Percentiles rank a stretch among this genome's conserved stretches.
These are phyloP conservation scores for Myotis lucifugus DNA, from an alignment of 2,113 vertebrate species.

Conservation along the genomic window DNA sequence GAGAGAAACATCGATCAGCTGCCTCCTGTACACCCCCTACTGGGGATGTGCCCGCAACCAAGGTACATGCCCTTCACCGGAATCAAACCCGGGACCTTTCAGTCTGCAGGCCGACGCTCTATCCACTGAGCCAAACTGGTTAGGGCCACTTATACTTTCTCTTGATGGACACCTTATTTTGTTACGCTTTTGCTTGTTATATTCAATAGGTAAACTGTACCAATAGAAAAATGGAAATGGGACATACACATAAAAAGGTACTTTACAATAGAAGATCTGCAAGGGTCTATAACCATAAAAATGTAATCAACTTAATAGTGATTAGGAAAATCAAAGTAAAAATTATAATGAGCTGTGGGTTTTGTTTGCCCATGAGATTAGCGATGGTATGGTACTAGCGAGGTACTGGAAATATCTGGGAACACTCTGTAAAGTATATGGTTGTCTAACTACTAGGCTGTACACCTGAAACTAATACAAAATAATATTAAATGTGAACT, in stretches of 20 bases:
- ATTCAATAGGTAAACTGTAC: not conserved
- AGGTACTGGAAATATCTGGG: not conserved
- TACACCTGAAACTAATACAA: not conserved
- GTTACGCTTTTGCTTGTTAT: not conserved
- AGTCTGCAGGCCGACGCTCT: too few species aligned
- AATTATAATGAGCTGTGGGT: not conserved
- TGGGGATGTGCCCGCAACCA: too few species aligned
- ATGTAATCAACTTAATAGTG: not conserved
- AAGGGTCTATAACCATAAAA: not conserved
- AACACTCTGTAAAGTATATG: not conserved
- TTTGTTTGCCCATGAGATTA: not conserved
- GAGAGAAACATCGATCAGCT: too few species aligned
- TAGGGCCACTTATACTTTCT: not conserved
- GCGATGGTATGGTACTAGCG: not conserved
- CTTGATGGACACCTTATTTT: not conserved
- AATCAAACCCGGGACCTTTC: too few species aligned
- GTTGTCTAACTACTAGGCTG: not conserved
- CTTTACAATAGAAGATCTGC: not conserved
- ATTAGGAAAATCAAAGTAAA: not conserved
- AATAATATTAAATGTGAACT: not conserved
- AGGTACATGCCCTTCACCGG: too few species aligned
- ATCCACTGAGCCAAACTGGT: too few species aligned
- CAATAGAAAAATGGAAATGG: not conserved
- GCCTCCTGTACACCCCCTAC: too few species aligned
- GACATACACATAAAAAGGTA: not conserved